Evolutionary conservation across 35 echinoderm and acorn worm species (phyloP).

Genomic region (Diadema setosum): DNA sequence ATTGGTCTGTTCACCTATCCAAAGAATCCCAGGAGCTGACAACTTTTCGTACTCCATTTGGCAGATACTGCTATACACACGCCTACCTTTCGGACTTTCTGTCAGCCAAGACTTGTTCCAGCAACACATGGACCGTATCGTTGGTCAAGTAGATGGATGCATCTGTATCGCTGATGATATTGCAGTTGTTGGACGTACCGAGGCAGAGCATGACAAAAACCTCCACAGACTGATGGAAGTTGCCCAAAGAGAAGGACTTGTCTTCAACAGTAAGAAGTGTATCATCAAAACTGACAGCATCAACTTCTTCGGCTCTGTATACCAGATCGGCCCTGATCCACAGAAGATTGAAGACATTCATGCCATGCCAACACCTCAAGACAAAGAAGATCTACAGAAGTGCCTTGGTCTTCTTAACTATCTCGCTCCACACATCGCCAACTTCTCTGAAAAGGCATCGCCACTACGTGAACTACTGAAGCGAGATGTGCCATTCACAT

Average conservation of each 20-base stretch:
- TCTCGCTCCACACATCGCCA: too few species aligned
- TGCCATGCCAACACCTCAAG: too few species aligned
- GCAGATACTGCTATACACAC: slow-evolving; percentile 39
- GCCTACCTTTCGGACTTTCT: slow-evolving; percentile 14
- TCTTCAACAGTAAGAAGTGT: too few species aligned
- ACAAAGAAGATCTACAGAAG: too few species aligned
- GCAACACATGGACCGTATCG: neutral
- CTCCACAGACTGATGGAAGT: too few species aligned
- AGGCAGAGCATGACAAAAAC: too few species aligned
- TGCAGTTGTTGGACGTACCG: slow-evolving; percentile 26
- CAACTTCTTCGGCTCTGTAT: slow-evolving; percentile 19
- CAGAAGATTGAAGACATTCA: neutral
- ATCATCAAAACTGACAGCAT: slow-evolving; percentile 8
- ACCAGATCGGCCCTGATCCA: slow-evolving; percentile 27
- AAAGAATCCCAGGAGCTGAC: slow-evolving; percentile 54
- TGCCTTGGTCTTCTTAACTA: too few species aligned
- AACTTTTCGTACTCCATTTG: slow-evolving; percentile 67
- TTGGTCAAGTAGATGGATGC: slow-evolving; percentile 32
- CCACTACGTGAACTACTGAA: slow-evolving; percentile 22
- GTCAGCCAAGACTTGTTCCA: slow-evolving; percentile 10
- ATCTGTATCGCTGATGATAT: slow-evolving; percentile 66
- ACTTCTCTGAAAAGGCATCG: neutral
- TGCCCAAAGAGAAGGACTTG: too few species aligned
- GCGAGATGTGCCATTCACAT: neutral
- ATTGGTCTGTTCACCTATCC: slow-evolving; percentile 59